Conservation (phyloP, 2,888 invertebrate species). For the Cheilosia grossa region DNA sequence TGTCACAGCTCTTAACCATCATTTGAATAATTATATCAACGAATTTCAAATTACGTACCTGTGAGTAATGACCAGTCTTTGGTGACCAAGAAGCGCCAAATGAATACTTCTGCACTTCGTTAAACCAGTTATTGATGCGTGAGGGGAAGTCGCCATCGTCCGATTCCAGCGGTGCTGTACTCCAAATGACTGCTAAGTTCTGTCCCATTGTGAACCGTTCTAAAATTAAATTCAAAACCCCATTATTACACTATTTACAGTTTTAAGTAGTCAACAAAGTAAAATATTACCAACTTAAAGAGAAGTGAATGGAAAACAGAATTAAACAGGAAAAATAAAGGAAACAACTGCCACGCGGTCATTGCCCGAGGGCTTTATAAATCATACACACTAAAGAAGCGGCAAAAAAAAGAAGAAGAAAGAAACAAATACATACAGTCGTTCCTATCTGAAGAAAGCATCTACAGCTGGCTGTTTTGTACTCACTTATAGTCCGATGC, state of each 20-base stretch:
- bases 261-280: background rate
- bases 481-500: conserved; percentile 86
- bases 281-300: too few relatives aligned
- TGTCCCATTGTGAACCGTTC: conserved; percentile 93
- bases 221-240: conserved; percentile 20
- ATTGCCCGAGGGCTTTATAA: conserved; percentile 6
- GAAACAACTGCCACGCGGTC: conserved; percentile 6
- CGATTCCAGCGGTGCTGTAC: conserved; percentile 85
- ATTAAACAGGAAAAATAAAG: background rate
- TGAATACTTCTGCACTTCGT: conserved; percentile 88
- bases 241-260: background rate
- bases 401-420: background rate
- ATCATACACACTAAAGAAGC: background rate
- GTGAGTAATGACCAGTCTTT: conserved; percentile 92
- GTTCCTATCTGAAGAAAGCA: background rate
- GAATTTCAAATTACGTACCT: conserved; percentile 86
- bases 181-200: conserved; percentile 93
- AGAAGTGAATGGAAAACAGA: background rate
- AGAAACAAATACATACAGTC: background rate
- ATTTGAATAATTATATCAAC: background rate
- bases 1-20: background rate
- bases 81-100: conserved; percentile 87
- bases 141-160: conserved; percentile 89
- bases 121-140: conserved; percentile 92
- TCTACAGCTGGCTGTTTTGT: background rate